Evolutionary conservation across 2,797 vertebrate species (phyloP).

Genomic region (Enteromius unitaeniatus): DNA sequence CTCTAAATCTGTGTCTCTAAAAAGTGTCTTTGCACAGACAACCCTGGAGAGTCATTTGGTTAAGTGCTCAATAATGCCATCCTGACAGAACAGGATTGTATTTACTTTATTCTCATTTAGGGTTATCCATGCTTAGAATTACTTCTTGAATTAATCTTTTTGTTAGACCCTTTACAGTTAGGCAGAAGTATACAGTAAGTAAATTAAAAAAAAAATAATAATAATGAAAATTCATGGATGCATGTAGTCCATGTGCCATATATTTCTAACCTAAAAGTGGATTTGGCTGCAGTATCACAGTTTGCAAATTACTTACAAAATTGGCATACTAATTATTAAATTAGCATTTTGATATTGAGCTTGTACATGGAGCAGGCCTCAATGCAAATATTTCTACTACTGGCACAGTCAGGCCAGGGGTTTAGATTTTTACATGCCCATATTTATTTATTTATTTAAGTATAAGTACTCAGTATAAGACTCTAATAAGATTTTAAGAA

Average conservation of each 20-base stretch:
- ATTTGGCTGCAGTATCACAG: background rate
- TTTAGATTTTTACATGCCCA: background rate
- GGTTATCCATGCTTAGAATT: background rate
- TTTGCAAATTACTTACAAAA: constrained; percentile 34
- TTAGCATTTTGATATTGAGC: background rate
- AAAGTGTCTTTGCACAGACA: constrained; percentile 6
- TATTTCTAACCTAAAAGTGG: background rate
- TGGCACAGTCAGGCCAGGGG: background rate
- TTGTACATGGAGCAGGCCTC: background rate
- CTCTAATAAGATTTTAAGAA: background rate
- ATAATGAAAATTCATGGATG: constrained; percentile 49
- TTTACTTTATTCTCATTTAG: background rate
- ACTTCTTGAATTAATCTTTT: background rate
- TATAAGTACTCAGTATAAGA: background rate
- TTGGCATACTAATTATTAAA: constrained; percentile 12
- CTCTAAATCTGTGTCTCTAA: no score
- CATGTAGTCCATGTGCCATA: constrained; percentile 8
- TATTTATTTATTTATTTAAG: background rate
- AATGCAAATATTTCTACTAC: background rate
- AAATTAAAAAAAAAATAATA: background rate
- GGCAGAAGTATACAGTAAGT: background rate
- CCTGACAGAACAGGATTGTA: background rate
- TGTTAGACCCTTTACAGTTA: constrained; percentile 5
- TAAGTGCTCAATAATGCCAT: constrained; percentile 4
- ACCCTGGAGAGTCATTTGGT: background rate